These are phyloP conservation scores for Cladopsammia gracilis DNA, from an alignment of 64 coral and sea anemone genomes.

Conservation along the genomic window DNA sequence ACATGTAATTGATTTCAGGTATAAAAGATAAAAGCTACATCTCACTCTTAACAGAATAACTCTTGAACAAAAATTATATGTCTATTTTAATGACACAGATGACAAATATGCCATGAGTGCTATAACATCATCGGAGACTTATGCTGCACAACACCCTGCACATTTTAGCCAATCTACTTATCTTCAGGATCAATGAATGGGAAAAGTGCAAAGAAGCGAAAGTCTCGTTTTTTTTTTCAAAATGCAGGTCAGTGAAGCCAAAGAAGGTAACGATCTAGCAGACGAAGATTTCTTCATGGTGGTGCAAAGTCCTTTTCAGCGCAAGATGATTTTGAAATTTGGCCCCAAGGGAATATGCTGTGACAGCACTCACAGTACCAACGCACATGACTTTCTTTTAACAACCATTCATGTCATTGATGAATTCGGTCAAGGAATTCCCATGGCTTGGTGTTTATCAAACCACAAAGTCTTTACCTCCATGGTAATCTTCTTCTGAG, in stretches of 20 bases:
- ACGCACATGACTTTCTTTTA: not conserved
- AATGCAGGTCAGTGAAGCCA: conserved; percentile 35
- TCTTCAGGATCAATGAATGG: conserved; percentile 71
- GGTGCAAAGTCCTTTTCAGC: conserved; percentile 9
- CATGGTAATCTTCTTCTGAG: conserved; percentile 9
- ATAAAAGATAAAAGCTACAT: too few species aligned
- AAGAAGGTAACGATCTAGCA: too few species aligned
- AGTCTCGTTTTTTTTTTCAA: conserved; percentile 33
- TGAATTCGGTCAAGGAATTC: conserved; percentile 48
- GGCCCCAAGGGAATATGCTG: conserved; percentile 39
- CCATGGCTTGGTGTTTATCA: conserved; percentile 60
- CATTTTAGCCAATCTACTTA: too few species aligned
- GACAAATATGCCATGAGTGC: too few species aligned
- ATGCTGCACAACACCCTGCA: too few species aligned
- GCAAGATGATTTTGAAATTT: conserved; percentile 30
- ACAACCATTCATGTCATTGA: conserved; percentile 2
- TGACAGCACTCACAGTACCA: not conserved
- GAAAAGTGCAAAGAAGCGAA: not conserved
- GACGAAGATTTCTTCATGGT: conserved; percentile 54
- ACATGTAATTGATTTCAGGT: too few species aligned
- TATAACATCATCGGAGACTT: too few species aligned
- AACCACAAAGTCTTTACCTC: conserved; percentile 51
- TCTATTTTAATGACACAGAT: too few species aligned
- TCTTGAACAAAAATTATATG: too few species aligned
- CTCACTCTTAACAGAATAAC: too few species aligned